Evolutionary conservation across 2,888 invertebrate genomes (phyloP).

Genomic region (Alitta virens): DNA sequence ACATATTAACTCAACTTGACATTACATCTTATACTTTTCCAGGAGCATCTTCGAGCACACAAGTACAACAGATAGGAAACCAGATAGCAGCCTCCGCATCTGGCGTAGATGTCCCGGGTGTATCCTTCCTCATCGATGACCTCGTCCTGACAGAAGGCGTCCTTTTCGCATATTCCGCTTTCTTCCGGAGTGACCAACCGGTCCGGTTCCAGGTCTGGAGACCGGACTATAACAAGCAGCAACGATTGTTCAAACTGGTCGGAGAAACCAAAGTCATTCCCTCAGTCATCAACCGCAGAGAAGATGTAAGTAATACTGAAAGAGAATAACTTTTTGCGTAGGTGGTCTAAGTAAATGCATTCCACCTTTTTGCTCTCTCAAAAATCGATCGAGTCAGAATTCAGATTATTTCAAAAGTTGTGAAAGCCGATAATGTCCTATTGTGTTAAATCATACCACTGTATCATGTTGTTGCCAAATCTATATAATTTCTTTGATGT

Average conservation of each 20-base stretch:
- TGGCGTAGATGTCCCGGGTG: constrained; percentile 20
- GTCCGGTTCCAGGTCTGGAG: constrained; percentile 26
- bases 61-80: constrained; percentile 15
- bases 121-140: constrained; percentile 23
- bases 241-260: constrained; percentile 8
- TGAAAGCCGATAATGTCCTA: too few species aligned
- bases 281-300: constrained; percentile 10
- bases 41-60: background rate
- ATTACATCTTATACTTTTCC: too few species aligned
- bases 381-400: too few species aligned
- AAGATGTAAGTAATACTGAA: constrained; percentile 24
- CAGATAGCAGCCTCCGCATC: constrained; percentile 15
- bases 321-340: too few species aligned
- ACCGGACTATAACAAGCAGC: constrained; percentile 4
- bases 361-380: too few species aligned
- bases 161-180: constrained; percentile 26
- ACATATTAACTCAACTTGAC: too few species aligned
- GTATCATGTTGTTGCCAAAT: too few species aligned
- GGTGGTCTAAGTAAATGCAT: too few species aligned
- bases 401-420: too few species aligned
- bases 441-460: too few species aligned
- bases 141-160: constrained; percentile 17
- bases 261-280: constrained; percentile 15
- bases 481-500: too few species aligned
- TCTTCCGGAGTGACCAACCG: constrained; percentile 19